These are phyloP conservation scores for Morpho helenor DNA, from an alignment of 2,888 invertebrate species.

Conservation along the genomic window DNA sequence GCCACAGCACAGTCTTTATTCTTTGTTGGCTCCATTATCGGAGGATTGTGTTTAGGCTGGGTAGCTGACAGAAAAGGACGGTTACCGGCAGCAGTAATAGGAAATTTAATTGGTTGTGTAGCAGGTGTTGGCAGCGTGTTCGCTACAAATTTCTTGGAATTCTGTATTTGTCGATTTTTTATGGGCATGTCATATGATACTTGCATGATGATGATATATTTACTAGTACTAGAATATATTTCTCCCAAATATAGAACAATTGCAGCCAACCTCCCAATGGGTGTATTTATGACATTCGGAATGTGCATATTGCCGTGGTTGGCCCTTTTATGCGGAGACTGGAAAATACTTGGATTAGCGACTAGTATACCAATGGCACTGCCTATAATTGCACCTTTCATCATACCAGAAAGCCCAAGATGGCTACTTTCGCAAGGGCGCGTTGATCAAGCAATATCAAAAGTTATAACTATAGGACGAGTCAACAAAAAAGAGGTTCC, in stretches of 20 bases:
- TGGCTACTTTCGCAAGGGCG: conserved; percentile 56
- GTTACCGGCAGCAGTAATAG: conserved; percentile 45
- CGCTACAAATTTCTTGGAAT: conserved; percentile 40
- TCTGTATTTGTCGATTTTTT: conserved; percentile 50
- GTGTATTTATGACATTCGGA: conserved; percentile 46
- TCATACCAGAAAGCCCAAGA: conserved; percentile 60
- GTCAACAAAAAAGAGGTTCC: conserved; percentile 49
- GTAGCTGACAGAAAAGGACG: conserved; percentile 52
- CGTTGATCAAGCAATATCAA: conserved; percentile 47
- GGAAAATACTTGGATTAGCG: conserved; percentile 49
- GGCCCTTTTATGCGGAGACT: conserved; percentile 50
- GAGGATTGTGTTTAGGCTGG: conserved; percentile 54
- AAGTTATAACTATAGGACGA: conserved; percentile 41
- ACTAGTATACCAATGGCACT: conserved; percentile 51
- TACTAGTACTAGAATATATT: conserved; percentile 52
- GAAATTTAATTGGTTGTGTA: conserved; percentile 47
- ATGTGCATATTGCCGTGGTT: conserved; percentile 50
- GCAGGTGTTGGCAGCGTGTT: conserved; percentile 48
- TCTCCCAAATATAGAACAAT: conserved; percentile 56
- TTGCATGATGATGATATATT: conserved; percentile 58
- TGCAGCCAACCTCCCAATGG: conserved; percentile 52
- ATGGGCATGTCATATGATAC: conserved; percentile 62
- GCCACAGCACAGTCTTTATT: conserved; percentile 55
- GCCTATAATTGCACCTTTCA: conserved; percentile 42
- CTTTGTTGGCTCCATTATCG: conserved; percentile 54